Conservation (phyloP, 2,888 invertebrate genomes). For the Drosophila longiperda region DNA sequence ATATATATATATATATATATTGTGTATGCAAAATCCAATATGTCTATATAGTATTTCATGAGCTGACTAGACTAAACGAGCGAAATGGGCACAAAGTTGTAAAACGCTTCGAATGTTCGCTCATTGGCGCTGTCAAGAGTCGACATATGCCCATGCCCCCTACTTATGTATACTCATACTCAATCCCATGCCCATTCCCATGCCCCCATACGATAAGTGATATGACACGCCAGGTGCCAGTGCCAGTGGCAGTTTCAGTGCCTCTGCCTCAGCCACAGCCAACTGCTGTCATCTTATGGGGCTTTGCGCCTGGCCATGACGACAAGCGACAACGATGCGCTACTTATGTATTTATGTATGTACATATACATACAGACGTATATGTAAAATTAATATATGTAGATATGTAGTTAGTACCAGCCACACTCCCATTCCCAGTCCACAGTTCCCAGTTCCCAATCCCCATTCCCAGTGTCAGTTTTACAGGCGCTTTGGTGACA, state of each 20-base stretch:
- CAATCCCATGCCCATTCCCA: conserved; percentile 33
- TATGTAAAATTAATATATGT: not conserved
- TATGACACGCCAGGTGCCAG: conserved; percentile 84
- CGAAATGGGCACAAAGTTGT: conserved; percentile 84
- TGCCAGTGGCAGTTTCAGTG: conserved; percentile 62
- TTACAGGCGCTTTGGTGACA: conserved; percentile 57
- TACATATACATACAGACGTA: conserved; percentile 13
- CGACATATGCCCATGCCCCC: conserved; percentile 54
- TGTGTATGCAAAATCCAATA: conserved; percentile 73
- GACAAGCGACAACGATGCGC: conserved; percentile 66
- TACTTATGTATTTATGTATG: conserved; percentile 49
- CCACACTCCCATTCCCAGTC: conserved; percentile 8
- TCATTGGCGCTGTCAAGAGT: conserved; percentile 84
- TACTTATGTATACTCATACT: too few species aligned
- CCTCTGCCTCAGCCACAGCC: conserved; percentile 47
- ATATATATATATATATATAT: conserved; percentile 10
- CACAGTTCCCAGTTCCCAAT: conserved; percentile 3
- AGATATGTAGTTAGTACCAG: conserved; percentile 47
- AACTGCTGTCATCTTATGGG: conserved; percentile 66
- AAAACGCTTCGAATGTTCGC: conserved; percentile 84
- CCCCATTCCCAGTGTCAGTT: conserved; percentile 6
- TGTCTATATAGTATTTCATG: conserved; percentile 78
- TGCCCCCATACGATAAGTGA: conserved; percentile 69
- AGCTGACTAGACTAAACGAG: conserved; percentile 52
- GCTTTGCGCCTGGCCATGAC: conserved; percentile 78